Conservation (phyloP, 2,113 vertebrate genomes). For the Trematomus loennbergii region DNA sequence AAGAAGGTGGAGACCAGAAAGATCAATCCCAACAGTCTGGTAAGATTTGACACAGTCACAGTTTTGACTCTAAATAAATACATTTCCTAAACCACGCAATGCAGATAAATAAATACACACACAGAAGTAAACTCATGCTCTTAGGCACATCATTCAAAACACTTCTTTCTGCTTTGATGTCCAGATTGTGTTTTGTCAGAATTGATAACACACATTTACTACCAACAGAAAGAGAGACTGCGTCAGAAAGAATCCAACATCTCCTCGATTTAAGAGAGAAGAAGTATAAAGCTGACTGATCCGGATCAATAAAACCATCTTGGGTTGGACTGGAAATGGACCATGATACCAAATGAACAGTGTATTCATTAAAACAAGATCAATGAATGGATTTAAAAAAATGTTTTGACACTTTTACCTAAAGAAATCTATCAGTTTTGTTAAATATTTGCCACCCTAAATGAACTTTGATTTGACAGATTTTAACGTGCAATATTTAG, state of each 20-base stretch:
- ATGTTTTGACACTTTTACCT: neutral
- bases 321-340: constrained; percentile 10
- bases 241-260: constrained; percentile 92
- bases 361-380: no score
- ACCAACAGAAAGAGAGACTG: constrained; percentile 92
- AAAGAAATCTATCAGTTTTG: neutral
- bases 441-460: neutral
- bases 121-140: neutral
- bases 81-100: neutral
- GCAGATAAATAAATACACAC: neutral
- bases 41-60: constrained; percentile 68
- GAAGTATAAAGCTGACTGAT: neutral
- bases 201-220: constrained; percentile 23
- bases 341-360: no score
- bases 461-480: constrained; percentile 23
- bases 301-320: neutral
- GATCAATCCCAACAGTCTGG: constrained; percentile 93
- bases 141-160: neutral
- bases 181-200: neutral
- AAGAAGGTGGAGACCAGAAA: constrained; percentile 97
- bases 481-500: constrained; percentile 17
- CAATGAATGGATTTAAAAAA: neutral
- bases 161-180: neutral
- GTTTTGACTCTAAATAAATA: neutral
- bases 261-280: constrained; percentile 69